Evolutionary conservation across 2,888 invertebrate genomes (phyloP).

Genomic region (Himalopsyche kuldschensis): DNA sequence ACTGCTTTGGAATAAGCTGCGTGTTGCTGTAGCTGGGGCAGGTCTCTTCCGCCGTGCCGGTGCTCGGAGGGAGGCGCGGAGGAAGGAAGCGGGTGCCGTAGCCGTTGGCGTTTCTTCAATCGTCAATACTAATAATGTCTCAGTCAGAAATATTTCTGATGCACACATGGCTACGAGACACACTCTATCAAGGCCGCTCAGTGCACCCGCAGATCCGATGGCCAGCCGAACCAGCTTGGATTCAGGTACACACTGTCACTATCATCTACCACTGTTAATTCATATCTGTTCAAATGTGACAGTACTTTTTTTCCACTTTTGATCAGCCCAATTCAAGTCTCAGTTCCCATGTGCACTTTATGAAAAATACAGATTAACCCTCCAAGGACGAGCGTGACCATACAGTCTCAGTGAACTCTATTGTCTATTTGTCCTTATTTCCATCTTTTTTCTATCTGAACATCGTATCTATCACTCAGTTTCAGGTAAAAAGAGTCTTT

Average conservation of each 20-base stretch:
- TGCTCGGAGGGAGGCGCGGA: conserved; percentile 50
- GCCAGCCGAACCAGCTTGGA: conserved; percentile 54
- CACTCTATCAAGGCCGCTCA: conserved; percentile 7
- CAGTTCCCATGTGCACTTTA: too few species aligned
- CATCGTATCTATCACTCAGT: too few species aligned
- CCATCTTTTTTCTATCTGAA: too few species aligned
- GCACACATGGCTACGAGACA: background rate
- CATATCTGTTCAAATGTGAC: too few species aligned
- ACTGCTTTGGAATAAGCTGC: conserved; percentile 89
- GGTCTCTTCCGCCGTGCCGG: conserved; percentile 86
- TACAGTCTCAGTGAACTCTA: too few species aligned
- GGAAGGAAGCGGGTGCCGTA: conserved; percentile 38
- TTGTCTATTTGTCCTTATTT: too few species aligned
- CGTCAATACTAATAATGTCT: background rate
- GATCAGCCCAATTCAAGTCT: too few species aligned
- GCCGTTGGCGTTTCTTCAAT: background rate
- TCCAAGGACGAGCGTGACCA: too few species aligned
- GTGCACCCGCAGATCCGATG: conserved; percentile 46
- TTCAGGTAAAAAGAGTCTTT: too few species aligned
- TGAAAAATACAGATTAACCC: too few species aligned
- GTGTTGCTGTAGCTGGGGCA: conserved; percentile 88
- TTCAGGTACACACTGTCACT: conserved; percentile 47
- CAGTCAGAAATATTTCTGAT: background rate
- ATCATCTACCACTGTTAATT: background rate
- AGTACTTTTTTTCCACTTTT: too few species aligned